phyloP scores from a whole-genome alignment of 2,797 vertebrate genomes.

The Darevskia mixta region DNA sequence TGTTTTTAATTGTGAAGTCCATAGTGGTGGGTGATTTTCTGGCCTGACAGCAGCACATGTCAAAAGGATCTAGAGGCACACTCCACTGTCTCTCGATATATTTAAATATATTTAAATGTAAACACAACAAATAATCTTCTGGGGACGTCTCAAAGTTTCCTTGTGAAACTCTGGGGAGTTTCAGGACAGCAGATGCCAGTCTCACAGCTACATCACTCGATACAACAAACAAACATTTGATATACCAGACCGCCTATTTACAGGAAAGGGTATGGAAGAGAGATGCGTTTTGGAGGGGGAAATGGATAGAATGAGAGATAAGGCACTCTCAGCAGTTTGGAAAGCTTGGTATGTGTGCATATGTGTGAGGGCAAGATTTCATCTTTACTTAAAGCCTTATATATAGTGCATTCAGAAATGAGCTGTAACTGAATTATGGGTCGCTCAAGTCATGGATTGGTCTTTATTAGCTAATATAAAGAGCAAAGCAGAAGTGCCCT shows the following conservation, averaged over 20 bases:
- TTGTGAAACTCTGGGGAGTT: not conserved
- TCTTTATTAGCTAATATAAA: not conserved
- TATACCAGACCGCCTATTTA: not conserved
- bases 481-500: not conserved
- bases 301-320: not conserved
- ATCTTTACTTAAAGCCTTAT: constrained; percentile 4
- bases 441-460: not conserved
- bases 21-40: too few relatives aligned
- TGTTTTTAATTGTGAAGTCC: not conserved
- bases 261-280: constrained; percentile 16
- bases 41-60: too few relatives aligned
- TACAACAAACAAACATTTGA: constrained; percentile 25
- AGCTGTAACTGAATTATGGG: not conserved
- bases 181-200: not conserved
- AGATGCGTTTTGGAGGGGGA: constrained; percentile 14
- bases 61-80: too few relatives aligned
- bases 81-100: not conserved
- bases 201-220: constrained; percentile 28
- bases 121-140: not conserved
- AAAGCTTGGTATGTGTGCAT: not conserved
- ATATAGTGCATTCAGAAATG: constrained; percentile 18
- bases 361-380: not conserved
- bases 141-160: not conserved
- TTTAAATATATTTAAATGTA: not conserved
- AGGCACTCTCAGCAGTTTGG: not conserved